These are phyloP conservation scores for Keiferia lycopersicella DNA, from an alignment of 2,888 invertebrate species.

Conservation along the genomic window DNA sequence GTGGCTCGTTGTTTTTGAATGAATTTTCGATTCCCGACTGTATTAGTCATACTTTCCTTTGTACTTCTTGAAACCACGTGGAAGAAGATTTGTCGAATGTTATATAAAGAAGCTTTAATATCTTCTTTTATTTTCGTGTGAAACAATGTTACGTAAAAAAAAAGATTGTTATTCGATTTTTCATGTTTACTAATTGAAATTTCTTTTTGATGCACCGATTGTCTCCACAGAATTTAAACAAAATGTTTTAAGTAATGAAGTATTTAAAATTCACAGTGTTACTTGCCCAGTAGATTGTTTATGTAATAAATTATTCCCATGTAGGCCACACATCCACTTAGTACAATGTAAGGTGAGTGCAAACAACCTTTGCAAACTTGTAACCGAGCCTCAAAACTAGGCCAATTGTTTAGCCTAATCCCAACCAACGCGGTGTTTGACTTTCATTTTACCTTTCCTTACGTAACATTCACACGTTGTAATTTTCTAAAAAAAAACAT, in stretches of 20 bases:
- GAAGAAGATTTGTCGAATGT: no score
- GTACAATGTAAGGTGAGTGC: background rate
- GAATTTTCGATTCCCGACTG: no score
- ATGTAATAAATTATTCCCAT: background rate
- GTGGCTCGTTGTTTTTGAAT: background rate
- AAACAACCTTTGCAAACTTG: slow-evolving; percentile 2
- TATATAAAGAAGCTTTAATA: no score
- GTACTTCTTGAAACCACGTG: background rate
- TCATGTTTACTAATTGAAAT: no score
- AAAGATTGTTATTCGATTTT: no score
- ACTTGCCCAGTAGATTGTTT: background rate
- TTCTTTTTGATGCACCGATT: no score
- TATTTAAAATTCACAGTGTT: no score
- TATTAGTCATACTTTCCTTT: background rate
- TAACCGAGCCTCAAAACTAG: slow-evolving; percentile 5
- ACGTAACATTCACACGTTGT: slow-evolving; percentile 1
- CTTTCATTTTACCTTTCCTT: background rate
- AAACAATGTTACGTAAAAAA: no score
- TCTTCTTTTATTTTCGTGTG: no score
- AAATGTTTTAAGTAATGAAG: no score
- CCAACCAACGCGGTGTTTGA: slow-evolving; percentile 3
- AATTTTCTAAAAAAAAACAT: background rate
- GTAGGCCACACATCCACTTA: background rate
- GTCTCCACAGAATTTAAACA: no score
- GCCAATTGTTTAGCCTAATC: background rate